A percentile compares a stretch with the other conserved stretches of the same genome.
Conservation (phyloP, 1,140 invertebrate genomes). For the Pollicipes pollicipes region DNA sequence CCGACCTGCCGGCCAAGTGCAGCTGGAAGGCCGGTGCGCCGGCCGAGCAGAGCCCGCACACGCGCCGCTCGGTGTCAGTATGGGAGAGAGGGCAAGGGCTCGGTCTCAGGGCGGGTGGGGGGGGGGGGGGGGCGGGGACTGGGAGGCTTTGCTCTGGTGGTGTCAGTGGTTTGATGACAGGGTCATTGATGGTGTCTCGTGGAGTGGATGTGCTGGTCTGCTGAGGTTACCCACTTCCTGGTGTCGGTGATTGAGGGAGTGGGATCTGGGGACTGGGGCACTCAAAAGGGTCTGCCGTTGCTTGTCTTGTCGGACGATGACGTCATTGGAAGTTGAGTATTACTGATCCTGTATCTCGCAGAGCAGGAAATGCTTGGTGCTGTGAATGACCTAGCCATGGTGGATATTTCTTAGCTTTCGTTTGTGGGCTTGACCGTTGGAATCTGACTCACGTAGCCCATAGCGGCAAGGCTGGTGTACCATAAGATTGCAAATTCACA, state of each 20-base stretch:
- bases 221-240: neutral
- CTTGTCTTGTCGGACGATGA: no score
- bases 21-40: conserved; percentile 15
- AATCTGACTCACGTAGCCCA: neutral
- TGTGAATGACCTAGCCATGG: no score
- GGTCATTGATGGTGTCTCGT: neutral
- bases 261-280: no score
- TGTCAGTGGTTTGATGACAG: no score
- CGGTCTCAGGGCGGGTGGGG: neutral
- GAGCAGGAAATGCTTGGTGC: no score
- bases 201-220: neutral
- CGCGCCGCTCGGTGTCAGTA: neutral
- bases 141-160: no score
- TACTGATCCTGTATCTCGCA: no score
- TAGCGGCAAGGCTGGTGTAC: neutral
- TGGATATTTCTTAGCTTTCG: no score
- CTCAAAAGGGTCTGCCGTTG: no score
- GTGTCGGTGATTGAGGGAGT: neutral
- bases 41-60: neutral
- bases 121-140: no score
- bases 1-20: conserved; percentile 32
- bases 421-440: neutral
- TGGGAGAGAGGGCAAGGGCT: no score
- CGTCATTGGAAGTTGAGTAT: no score
- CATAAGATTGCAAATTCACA: neutral